Conservation (phyloP, 2,888 invertebrate genomes). For the Agonopterix heracliana region DNA sequence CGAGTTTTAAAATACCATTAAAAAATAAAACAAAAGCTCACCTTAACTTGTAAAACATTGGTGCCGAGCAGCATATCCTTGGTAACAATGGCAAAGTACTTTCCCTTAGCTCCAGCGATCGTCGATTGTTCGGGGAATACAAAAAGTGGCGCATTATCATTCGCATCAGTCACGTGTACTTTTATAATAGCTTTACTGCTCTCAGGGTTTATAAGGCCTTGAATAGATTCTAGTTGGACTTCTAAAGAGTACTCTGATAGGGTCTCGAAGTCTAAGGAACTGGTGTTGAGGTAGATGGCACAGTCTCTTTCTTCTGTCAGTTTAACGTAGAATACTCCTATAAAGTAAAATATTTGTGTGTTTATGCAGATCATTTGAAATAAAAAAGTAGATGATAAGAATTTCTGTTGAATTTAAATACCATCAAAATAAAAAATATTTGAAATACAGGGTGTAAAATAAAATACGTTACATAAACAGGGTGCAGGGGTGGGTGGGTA, state of each 20-base stretch:
- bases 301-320: conserved; percentile 89
- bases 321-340: conserved; percentile 83
- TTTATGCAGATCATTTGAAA: neutral
- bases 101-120: conserved; percentile 76
- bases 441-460: no score
- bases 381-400: no score
- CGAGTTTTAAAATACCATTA: no score
- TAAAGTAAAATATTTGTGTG: conserved; percentile 17
- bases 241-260: conserved; percentile 83
- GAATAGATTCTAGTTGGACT: conserved; percentile 85
- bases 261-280: conserved; percentile 86
- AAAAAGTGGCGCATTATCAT: conserved; percentile 92
- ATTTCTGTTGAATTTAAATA: no score
- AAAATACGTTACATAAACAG: no score
- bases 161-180: conserved; percentile 89
- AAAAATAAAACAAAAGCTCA: conserved; percentile 28
- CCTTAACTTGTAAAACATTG: conserved; percentile 86
- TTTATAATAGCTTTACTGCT: conserved; percentile 84
- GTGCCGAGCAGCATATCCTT: conserved; percentile 84
- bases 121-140: conserved; percentile 79
- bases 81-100: conserved; percentile 88
- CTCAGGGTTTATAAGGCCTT: conserved; percentile 87
- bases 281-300: conserved; percentile 82
- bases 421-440: no score
- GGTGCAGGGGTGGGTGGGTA: no score